Evolutionary conservation across 2,113 vertebrate genomes (phyloP).

Genomic region (Naja naja): DNA sequence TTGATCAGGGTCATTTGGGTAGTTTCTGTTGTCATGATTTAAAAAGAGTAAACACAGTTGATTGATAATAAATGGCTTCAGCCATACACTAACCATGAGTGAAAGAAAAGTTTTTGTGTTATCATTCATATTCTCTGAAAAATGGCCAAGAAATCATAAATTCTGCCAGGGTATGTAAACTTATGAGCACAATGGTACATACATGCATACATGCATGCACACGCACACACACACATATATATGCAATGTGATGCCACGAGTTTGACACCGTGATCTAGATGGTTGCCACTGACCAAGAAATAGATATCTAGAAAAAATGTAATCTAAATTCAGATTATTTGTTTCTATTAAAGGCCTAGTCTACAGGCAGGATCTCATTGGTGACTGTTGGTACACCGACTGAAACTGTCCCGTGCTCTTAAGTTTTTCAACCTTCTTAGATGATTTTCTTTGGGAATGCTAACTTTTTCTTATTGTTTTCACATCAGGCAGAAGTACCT

Average conservation of each 20-base stretch:
- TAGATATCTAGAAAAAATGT: neutral
- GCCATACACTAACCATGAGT: too few species aligned
- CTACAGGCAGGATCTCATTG: neutral
- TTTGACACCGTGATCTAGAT: neutral
- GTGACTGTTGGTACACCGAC: neutral
- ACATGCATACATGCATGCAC: too few species aligned
- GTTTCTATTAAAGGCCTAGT: neutral
- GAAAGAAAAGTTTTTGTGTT: too few species aligned
- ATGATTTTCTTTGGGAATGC: rapidly evolving
- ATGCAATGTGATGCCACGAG: neutral
- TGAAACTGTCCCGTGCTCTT: neutral
- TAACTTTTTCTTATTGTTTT: constrained; percentile 29
- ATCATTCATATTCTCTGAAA: too few species aligned
- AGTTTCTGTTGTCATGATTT: too few species aligned
- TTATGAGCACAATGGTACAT: too few species aligned
- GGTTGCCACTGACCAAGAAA: neutral
- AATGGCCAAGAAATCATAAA: too few species aligned
- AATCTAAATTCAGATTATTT: neutral
- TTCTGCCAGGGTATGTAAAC: too few species aligned
- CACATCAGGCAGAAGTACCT: constrained; percentile 61
- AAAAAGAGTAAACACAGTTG: too few species aligned
- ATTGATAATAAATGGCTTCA: too few species aligned
- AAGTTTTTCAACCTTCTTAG: rapidly evolving
- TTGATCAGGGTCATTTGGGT: too few species aligned
- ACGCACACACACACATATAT: too few species aligned